Evolutionary conservation across 1,140 invertebrate genomes (phyloP).

Genomic region (Globodera rostochiensis): DNA sequence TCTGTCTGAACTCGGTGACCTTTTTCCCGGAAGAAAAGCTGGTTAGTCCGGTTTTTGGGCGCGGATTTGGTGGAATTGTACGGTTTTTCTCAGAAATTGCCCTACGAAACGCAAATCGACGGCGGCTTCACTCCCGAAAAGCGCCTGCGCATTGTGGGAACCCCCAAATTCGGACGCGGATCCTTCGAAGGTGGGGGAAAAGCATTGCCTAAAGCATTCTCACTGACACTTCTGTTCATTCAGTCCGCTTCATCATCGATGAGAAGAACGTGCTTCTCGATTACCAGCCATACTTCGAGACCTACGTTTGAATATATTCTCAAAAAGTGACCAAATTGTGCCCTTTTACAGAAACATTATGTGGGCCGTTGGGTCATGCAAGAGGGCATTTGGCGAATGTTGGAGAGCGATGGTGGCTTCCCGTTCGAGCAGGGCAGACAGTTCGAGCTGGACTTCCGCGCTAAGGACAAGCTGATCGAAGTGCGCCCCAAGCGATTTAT

Average conservation of each 20-base stretch:
- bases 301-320: neutral
- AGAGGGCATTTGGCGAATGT: neutral
- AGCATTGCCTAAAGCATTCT: neutral
- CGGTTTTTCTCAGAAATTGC: neutral
- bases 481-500: neutral
- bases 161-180: neutral
- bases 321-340: neutral
- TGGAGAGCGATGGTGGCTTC: constrained; percentile 1
- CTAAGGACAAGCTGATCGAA: neutral
- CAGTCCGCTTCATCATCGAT: neutral
- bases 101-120: neutral
- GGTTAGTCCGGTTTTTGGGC: neutral
- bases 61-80: neutral
- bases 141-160: neutral
- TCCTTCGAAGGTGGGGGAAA: neutral
- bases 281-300: constrained; percentile 1
- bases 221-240: neutral
- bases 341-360: neutral
- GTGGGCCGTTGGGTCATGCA: neutral
- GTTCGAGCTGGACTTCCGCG: neutral
- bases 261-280: constrained; percentile 1
- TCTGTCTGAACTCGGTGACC: neutral
- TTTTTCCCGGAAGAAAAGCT: neutral
- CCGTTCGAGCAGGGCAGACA: neutral
- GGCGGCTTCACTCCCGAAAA: neutral